Percentiles rank a stretch among this genome's conserved stretches.
phyloP scores from a whole-genome alignment of 2,113 vertebrate species.

The Pseudolaguvia tuberculata region DNA sequence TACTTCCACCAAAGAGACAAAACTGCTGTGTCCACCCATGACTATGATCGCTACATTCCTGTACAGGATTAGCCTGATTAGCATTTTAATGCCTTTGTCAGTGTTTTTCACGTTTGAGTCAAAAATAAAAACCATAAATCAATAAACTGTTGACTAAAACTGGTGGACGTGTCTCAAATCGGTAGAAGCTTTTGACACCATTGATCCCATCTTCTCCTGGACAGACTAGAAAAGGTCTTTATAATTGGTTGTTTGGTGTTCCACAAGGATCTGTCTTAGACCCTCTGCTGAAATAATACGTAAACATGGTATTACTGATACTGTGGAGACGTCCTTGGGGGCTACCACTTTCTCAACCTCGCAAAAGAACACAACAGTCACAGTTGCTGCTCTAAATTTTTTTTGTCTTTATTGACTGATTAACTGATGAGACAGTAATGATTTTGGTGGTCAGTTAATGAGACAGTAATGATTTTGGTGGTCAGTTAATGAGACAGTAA shows the following conservation, averaged over 20 bases:
- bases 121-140: too few species aligned
- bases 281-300: too few species aligned
- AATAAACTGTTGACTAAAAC: background rate
- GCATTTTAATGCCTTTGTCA: background rate
- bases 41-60: background rate
- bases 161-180: background rate
- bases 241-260: too few species aligned
- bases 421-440: background rate
- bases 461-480: too few species aligned
- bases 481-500: background rate
- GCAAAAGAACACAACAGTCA: background rate
- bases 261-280: too few species aligned
- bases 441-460: too few species aligned
- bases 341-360: too few species aligned
- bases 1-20: background rate
- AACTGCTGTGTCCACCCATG: background rate
- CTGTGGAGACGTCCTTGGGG: too few species aligned
- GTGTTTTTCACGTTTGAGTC: background rate
- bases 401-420: background rate
- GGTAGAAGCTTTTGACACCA: too few species aligned
- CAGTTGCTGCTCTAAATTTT: background rate
- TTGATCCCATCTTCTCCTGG: too few species aligned
- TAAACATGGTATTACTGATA: too few species aligned
- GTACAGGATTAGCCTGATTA: background rate
- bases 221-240: too few species aligned